Conservation (phyloP, 2,113 vertebrate genomes). For the Otolemur garnettii region DNA sequence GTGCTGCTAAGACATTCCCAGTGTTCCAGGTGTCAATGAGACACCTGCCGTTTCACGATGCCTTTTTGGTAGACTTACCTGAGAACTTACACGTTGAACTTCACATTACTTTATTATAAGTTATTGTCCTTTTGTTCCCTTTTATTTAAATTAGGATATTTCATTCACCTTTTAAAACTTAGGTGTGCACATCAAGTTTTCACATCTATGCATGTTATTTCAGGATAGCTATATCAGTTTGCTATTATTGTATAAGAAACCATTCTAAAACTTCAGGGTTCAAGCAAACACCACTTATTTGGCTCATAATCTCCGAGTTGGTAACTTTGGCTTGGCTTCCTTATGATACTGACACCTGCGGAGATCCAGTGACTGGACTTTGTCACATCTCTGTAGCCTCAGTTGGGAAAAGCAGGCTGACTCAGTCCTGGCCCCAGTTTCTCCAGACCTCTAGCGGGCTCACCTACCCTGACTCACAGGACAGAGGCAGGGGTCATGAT, state of each 20-base stretch:
- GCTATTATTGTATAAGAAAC: neutral
- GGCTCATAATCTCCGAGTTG: neutral
- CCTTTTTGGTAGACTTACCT: neutral
- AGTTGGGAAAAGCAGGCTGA: neutral
- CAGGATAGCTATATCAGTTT: neutral
- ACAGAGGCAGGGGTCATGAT: neutral
- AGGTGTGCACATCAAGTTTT: neutral
- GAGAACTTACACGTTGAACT: neutral
- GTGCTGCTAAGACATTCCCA: neutral
- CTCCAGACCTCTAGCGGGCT: neutral
- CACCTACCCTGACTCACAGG: too few species aligned
- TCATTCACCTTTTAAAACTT: neutral
- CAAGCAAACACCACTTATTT: neutral
- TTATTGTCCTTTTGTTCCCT: neutral
- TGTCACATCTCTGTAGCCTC: neutral
- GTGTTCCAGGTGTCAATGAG: neutral
- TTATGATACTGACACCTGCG: neutral
- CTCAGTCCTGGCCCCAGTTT: neutral
- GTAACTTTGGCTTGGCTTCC: neutral
- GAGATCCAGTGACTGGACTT: neutral
- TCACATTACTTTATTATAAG: neutral
- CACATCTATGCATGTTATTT: neutral
- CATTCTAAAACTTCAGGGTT: neutral
- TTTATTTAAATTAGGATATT: neutral
- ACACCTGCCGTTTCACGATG: neutral